Percentiles rank a stretch among this genome's conserved stretches.
These are phyloP conservation scores for Ephialtes manifestator DNA, from an alignment of 2,888 invertebrate species.

Conservation along the genomic window DNA sequence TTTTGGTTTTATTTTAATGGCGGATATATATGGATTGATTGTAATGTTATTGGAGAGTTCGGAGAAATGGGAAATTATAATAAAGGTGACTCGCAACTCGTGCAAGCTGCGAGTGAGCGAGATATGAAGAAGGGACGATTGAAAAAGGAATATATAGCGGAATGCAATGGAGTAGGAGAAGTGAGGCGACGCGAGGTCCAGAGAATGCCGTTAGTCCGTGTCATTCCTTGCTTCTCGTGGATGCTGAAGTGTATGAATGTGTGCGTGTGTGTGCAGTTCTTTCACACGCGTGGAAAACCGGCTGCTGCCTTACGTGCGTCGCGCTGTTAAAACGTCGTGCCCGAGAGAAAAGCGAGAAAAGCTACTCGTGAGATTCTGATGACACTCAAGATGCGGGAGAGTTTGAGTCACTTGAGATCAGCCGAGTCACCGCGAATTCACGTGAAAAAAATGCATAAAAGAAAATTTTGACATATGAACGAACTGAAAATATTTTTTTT, in stretches of 20 bases:
- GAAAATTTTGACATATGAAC: background rate
- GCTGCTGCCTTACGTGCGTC: background rate
- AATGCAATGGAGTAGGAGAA: conserved; percentile 72
- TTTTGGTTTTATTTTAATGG: background rate
- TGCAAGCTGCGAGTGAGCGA: background rate
- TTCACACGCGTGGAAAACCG: conserved; percentile 11
- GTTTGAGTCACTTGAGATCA: background rate
- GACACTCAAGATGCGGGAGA: background rate
- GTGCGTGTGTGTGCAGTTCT: background rate
- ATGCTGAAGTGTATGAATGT: background rate
- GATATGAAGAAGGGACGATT: background rate
- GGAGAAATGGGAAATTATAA: background rate
- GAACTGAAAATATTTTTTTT: no score
- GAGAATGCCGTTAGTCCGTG: conserved; percentile 80
- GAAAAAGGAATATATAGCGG: conserved; percentile 66
- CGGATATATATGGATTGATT: background rate
- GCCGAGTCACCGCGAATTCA: background rate
- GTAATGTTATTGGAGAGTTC: background rate
- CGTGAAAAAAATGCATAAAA: background rate
- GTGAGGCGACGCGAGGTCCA: conserved; percentile 74
- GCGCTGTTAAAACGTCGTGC: background rate
- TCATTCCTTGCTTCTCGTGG: conserved; percentile 64
- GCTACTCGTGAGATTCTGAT: background rate
- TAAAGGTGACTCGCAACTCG: background rate
- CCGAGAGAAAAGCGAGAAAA: conserved; percentile 9